These are phyloP conservation scores for Malurus leucopterus DNA, from an alignment of 2,797 vertebrate species.

Conservation along the genomic window DNA sequence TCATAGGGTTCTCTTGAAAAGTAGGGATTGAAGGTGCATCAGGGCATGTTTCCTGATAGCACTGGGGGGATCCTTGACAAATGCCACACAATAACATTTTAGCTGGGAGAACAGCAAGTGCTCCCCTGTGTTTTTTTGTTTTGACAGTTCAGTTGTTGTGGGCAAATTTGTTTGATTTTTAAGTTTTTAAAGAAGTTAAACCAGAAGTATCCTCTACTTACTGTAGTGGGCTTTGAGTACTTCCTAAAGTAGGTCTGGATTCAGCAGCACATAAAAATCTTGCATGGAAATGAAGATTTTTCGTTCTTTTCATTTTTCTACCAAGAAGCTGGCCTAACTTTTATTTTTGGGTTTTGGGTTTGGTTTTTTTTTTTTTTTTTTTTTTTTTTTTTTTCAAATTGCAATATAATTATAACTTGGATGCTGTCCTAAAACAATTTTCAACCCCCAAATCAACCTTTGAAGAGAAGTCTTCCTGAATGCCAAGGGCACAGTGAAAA, in stretches of 20 bases:
- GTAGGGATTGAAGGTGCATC: neutral
- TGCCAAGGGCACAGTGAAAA: neutral
- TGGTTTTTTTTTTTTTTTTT: too few species aligned
- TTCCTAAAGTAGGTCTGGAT: neutral
- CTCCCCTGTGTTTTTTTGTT: accelerated
- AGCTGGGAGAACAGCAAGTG: neutral
- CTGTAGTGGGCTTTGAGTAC: neutral
- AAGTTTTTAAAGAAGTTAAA: neutral
- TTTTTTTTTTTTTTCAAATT: neutral
- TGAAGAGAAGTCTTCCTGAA: neutral
- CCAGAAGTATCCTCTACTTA: neutral
- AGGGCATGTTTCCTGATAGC: neutral
- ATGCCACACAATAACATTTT: neutral
- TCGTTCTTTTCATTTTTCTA: neutral
- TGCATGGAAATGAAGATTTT: neutral
- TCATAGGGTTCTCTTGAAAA: neutral
- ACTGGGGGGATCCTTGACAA: neutral
- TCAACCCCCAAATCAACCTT: neutral
- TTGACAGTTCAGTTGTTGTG: neutral
- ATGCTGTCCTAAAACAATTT: neutral
- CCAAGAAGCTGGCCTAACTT: neutral
- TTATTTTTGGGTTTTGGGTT: neutral
- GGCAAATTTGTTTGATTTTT: neutral
- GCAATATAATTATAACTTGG: neutral
- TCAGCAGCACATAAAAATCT: neutral